phyloP scores from a whole-genome alignment of 2,888 invertebrate species.

The Nesidiocoris tenuis region DNA sequence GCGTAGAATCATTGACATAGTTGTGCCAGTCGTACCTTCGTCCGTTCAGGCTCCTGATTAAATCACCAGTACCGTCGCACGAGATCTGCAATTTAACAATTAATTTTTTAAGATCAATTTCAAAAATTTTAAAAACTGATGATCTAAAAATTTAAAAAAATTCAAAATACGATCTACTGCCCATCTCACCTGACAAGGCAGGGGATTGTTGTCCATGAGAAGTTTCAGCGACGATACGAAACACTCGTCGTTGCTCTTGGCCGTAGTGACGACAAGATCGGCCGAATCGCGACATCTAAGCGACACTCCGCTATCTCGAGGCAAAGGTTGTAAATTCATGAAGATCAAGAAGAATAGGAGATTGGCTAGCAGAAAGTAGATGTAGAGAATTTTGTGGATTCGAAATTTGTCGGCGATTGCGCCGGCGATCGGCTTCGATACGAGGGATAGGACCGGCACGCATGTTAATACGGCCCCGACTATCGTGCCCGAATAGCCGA shows the following conservation, averaged over 20 bases:
- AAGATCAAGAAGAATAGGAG: background rate
- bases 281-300: conserved; percentile 6
- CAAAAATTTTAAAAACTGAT: too few species aligned
- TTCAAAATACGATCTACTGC: background rate
- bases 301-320: conserved; percentile 5
- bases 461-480: conserved; percentile 37
- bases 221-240: background rate
- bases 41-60: conserved; percentile 8
- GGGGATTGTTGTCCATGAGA: conserved; percentile 18
- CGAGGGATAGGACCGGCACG: conserved; percentile 36
- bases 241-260: conserved; percentile 13
- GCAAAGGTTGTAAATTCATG: conserved; percentile 25
- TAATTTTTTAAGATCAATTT: background rate
- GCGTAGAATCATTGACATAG: background rate
- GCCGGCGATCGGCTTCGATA: conserved; percentile 39
- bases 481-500: conserved; percentile 35
- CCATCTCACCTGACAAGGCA: conserved; percentile 16
- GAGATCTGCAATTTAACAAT: conserved; percentile 17
- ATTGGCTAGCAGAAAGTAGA: conserved; percentile 22
- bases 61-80: conserved; percentile 16
- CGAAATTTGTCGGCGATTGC: conserved; percentile 42
- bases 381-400: conserved; percentile 53
- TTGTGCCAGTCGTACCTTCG: conserved; percentile 5
- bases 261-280: conserved; percentile 12
- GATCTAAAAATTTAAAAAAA: too few species aligned